Conservation (phyloP, 2,797 vertebrate genomes). For the Rhadinocentrus ornatus region DNA sequence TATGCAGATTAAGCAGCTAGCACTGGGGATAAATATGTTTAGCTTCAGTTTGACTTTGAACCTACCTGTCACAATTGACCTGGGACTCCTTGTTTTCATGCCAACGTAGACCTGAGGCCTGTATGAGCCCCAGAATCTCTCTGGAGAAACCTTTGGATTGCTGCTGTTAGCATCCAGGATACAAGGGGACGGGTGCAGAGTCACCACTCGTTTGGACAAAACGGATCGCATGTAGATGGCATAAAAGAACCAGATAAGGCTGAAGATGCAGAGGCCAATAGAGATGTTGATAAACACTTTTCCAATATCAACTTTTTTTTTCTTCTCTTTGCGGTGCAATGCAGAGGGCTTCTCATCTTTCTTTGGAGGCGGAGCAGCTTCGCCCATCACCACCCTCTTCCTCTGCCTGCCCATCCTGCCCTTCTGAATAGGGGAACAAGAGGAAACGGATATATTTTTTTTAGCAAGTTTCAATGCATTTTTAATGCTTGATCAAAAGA, state of each 20-base stretch:
- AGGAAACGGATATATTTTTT: not conserved
- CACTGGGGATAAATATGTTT: not conserved
- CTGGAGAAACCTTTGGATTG: conserved; percentile 80
- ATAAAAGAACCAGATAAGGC: conserved; percentile 88
- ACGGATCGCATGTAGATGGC: conserved; percentile 82
- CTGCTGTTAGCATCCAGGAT: conserved; percentile 83
- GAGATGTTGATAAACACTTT: conserved; percentile 87
- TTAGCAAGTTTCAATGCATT: not conserved
- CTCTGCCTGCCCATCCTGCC: conserved; percentile 84
- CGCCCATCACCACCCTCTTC: conserved; percentile 79
- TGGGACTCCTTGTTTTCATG: conserved; percentile 94
- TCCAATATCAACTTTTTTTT: conserved; percentile 84
- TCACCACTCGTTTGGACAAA: conserved; percentile 82
- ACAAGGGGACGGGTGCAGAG: conserved; percentile 83
- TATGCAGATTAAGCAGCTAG: no score
- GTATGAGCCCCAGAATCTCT: conserved; percentile 94
- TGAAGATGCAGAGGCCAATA: conserved; percentile 85
- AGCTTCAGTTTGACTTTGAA: not conserved
- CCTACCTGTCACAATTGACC: conserved; percentile 87
- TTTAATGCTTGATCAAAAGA: not conserved
- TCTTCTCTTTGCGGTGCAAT: conserved; percentile 82
- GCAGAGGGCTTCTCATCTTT: conserved; percentile 80
- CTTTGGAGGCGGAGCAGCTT: conserved; percentile 72
- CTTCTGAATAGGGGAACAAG: conserved; percentile 54
- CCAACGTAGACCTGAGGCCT: conserved; percentile 95